Percentiles rank a stretch among this genome's conserved stretches.
Conservation (phyloP, 2,113 vertebrate species). For the Tyto alba region DNA sequence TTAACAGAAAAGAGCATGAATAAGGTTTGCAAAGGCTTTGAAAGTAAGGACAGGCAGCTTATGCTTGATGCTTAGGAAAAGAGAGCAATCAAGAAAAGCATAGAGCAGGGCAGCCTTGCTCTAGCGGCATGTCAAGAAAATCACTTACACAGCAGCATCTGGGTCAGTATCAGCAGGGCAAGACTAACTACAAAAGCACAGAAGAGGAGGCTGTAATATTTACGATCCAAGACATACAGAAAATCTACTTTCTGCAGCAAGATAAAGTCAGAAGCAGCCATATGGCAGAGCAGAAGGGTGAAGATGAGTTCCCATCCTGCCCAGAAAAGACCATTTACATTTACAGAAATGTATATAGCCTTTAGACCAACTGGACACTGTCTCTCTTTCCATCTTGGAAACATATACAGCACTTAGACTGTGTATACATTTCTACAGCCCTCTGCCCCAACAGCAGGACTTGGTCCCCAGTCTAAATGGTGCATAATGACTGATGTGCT, state of each 20-base stretch:
- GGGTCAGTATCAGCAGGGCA: neutral
- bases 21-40: neutral
- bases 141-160: neutral
- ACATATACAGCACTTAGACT: neutral
- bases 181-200: neutral
- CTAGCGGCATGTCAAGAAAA: neutral
- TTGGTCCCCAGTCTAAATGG: neutral
- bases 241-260: neutral
- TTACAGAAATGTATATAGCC: neutral
- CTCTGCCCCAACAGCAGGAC: neutral
- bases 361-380: neutral
- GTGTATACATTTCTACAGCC: neutral
- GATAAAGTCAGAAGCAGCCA: neutral
- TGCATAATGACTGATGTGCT: fast-evolving
- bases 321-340: neutral
- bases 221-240: neutral
- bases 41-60: neutral
- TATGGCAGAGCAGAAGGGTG: neutral
- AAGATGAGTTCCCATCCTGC: neutral
- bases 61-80: neutral
- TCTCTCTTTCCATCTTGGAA: neutral
- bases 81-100: neutral
- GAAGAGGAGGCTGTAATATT: neutral
- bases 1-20: neutral
- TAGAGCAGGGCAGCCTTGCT: neutral